Evolutionary conservation across 2,113 vertebrate species (phyloP).

Genomic region (Lepus americanus): DNA sequence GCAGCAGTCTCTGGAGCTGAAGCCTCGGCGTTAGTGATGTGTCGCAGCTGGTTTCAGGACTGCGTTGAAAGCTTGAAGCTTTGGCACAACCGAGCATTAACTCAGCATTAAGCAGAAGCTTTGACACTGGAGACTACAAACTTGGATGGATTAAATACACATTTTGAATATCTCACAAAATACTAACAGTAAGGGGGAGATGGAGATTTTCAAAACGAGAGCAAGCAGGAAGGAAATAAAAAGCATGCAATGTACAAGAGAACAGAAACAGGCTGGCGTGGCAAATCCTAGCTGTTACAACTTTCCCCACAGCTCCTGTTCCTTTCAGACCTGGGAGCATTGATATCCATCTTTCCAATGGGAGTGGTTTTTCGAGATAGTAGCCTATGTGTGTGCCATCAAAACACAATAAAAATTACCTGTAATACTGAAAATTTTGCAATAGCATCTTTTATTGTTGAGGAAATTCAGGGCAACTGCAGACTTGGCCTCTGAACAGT

Average conservation of each 20-base stretch:
- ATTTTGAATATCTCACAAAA: constrained; percentile 69
- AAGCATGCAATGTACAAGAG: background rate
- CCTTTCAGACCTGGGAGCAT: background rate
- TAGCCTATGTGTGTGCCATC: background rate
- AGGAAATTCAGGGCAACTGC: background rate
- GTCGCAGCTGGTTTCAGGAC: constrained; percentile 78
- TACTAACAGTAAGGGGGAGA: constrained; percentile 38
- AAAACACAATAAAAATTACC: background rate
- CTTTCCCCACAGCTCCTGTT: background rate
- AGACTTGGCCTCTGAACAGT: background rate
- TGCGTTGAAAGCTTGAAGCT: constrained; percentile 77
- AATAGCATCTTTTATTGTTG: constrained; percentile 10
- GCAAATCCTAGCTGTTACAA: background rate
- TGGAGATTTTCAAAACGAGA: constrained; percentile 20
- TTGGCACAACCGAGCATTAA: constrained; percentile 75
- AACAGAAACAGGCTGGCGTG: background rate
- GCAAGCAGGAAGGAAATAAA: background rate
- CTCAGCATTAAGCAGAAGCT: constrained; percentile 73
- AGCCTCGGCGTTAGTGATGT: constrained; percentile 70
- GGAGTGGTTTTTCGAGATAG: background rate
- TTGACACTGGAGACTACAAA: constrained; percentile 69
- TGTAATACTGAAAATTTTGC: background rate
- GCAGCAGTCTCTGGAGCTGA: constrained; percentile 70
- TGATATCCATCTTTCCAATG: background rate
- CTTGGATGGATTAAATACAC: constrained; percentile 76